Evolutionary conservation across 35 echinoderm and acorn worm genomes (phyloP).

Genomic region (Lytechinus pictus): DNA sequence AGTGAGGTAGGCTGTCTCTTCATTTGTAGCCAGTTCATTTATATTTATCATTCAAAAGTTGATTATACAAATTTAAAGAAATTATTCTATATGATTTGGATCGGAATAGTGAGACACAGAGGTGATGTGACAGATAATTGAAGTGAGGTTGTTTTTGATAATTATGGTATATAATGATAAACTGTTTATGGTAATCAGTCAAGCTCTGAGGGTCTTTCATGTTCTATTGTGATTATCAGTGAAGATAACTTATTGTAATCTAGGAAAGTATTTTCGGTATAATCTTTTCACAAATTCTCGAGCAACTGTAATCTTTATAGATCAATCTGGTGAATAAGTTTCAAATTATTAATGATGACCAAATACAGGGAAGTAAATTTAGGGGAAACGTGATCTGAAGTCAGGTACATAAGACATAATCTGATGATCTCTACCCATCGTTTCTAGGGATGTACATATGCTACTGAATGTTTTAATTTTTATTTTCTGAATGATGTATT

Average conservation of each 20-base stretch:
- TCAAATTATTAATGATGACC: no score
- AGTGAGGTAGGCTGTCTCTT: constrained; percentile 72
- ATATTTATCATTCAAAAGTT: background rate
- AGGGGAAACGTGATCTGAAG: no score
- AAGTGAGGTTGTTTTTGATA: background rate
- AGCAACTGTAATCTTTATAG: no score
- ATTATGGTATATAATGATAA: background rate
- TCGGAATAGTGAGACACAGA: background rate
- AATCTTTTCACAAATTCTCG: no score
- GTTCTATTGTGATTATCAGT: no score
- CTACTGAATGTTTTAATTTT: background rate
- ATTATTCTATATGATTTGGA: background rate
- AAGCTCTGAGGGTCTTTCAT: background rate
- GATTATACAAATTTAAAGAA: background rate
- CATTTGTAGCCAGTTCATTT: background rate
- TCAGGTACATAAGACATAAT: no score
- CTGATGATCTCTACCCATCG: background rate
- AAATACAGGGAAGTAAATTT: no score
- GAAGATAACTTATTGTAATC: no score
- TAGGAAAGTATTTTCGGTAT: no score
- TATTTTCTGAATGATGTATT: background rate
- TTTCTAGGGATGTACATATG: background rate
- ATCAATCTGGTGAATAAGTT: no score
- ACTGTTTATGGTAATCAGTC: background rate
- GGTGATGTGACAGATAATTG: background rate